phyloP scores from a whole-genome alignment of 2,113 vertebrate genomes.

The Oncorhynchus gorbuscha region DNA sequence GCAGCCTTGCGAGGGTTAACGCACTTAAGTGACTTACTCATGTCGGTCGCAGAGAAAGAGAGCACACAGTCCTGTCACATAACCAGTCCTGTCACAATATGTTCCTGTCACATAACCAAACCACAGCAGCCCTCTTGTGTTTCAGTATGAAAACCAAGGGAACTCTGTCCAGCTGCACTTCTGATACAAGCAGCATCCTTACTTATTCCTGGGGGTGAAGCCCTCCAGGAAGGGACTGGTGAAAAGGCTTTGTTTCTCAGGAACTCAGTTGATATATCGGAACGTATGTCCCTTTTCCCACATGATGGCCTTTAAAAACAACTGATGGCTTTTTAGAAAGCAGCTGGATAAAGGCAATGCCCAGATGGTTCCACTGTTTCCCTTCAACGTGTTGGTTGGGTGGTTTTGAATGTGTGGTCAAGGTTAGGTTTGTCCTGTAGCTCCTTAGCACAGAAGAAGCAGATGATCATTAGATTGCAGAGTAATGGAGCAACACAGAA shows the following conservation, averaged over 20 bases:
- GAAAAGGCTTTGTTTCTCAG: slow-evolving; percentile 44
- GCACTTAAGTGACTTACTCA: too few species aligned
- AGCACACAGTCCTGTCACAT: too few species aligned
- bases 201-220: slow-evolving; percentile 26
- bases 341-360: slow-evolving; percentile 8
- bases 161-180: too few species aligned
- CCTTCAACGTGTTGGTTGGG: background rate
- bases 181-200: slow-evolving; percentile 34
- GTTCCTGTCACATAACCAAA: slow-evolving; percentile 32
- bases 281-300: background rate
- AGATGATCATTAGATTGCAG: too few species aligned
- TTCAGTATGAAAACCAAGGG: slow-evolving; percentile 19
- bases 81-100: too few species aligned
- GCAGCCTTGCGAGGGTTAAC: too few species aligned
- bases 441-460: background rate
- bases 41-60: too few species aligned
- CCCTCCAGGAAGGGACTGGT: slow-evolving; percentile 49
- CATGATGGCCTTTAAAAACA: background rate
- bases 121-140: slow-evolving; percentile 38
- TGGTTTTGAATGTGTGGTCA: background rate
- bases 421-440: background rate
- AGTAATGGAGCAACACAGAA: background rate
- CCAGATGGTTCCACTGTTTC: background rate
- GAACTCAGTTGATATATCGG: slow-evolving; percentile 10
- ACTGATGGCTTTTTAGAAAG: slow-evolving; percentile 5